Conservation (phyloP, 2,113 vertebrate genomes). For the Martes martes region DNA sequence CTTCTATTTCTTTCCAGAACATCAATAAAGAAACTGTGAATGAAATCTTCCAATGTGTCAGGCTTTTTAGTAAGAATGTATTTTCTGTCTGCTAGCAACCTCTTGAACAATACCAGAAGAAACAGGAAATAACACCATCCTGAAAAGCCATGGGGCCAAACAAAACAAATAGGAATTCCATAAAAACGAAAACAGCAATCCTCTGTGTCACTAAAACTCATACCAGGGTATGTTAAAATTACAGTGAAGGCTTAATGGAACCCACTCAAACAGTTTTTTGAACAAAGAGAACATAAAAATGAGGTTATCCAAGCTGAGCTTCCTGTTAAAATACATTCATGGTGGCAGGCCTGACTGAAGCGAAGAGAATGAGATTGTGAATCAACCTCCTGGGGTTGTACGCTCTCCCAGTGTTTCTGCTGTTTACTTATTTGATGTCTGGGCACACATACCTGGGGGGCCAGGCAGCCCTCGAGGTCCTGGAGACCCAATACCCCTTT, state of each 20-base stretch:
- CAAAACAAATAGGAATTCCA: not conserved
- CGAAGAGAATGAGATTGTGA: not conserved
- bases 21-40: not conserved
- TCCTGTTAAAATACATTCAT: not conserved
- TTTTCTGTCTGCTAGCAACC: not conserved
- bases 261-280: not conserved
- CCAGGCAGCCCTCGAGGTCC: constrained; percentile 91
- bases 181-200: not conserved
- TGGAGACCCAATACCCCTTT: constrained; percentile 91
- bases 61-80: not conserved
- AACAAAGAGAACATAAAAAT: constrained; percentile 40
- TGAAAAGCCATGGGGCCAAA: not conserved
- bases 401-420: not conserved
- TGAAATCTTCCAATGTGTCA: constrained; percentile 36
- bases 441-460: constrained; percentile 88
- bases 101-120: not conserved
- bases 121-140: not conserved
- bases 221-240: not conserved
- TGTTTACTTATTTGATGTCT: not conserved
- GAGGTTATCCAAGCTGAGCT: not conserved
- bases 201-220: not conserved
- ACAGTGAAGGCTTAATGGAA: not conserved
- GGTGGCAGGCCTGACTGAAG: not conserved
- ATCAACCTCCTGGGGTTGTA: not conserved
- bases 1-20: constrained; percentile 51